Conservation (phyloP, 2,113 vertebrate species). For the Macquaria ambigua region DNA sequence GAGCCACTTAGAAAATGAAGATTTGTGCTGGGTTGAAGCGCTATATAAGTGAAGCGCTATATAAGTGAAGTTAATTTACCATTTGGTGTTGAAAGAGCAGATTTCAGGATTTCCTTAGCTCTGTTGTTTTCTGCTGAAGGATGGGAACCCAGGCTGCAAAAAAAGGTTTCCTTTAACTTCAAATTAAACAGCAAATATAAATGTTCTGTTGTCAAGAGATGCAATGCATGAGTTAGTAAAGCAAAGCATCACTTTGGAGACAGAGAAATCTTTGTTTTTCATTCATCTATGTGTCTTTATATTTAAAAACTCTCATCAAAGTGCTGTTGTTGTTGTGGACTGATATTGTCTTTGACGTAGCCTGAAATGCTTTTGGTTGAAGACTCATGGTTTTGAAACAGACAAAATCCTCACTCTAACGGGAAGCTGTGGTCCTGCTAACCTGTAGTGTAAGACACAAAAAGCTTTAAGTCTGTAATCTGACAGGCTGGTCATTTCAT, state of each 20-base stretch:
- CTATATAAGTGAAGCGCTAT: too few species aligned
- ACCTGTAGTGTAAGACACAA: slow-evolving; percentile 2
- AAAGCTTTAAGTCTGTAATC: slow-evolving; percentile 40
- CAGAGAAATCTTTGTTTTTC: neutral
- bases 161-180: neutral
- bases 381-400: neutral
- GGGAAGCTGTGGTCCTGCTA: neutral
- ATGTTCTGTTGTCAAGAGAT: neutral
- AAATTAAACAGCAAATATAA: neutral
- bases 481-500: slow-evolving; percentile 29
- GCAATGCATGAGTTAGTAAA: neutral
- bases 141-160: neutral
- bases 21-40: too few species aligned
- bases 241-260: neutral
- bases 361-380: neutral
- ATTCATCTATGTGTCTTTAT: neutral
- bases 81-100: neutral
- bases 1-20: neutral
- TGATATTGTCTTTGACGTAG: neutral
- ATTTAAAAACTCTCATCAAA: neutral
- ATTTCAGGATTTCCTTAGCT: neutral
- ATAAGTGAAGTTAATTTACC: too few species aligned
- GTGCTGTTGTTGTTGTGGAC: neutral
- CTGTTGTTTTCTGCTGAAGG: neutral
- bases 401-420: neutral